Conservation (phyloP, 2,797 vertebrate species). For the Enteromius treurensis region DNA sequence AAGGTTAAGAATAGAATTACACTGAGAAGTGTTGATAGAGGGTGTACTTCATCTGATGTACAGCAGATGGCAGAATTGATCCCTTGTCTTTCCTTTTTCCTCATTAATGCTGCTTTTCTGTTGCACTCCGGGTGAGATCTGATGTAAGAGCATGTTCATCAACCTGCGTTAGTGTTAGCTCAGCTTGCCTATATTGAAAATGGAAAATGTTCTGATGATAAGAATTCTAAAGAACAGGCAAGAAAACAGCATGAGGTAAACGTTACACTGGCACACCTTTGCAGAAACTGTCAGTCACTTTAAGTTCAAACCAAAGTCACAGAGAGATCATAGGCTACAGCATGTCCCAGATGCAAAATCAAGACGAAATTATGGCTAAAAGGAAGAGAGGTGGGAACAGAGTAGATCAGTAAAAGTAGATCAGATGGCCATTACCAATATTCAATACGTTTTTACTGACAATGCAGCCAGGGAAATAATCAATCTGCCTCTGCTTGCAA, state of each 20-base stretch:
- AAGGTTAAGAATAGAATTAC: not conserved
- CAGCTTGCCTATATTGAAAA: not conserved
- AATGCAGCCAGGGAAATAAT: not conserved
- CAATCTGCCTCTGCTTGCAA: conserved; percentile 3
- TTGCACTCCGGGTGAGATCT: conserved; percentile 6
- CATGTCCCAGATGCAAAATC: conserved; percentile 69
- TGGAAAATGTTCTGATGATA: not conserved
- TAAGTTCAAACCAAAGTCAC: not conserved
- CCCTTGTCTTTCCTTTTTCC: not conserved
- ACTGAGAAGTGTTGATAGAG: not conserved
- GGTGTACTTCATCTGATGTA: conserved; percentile 31
- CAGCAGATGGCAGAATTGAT: conserved; percentile 51
- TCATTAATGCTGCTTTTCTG: not conserved
- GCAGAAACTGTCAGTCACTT: conserved; percentile 34
- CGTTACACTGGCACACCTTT: conserved; percentile 24
- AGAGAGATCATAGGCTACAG: conserved; percentile 23
- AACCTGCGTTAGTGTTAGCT: not conserved
- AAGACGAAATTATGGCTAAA: conserved; percentile 64
- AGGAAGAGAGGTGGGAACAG: conserved; percentile 11
- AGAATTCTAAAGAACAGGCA: not conserved
- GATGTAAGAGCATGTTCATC: conserved; percentile 13
- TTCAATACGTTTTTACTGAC: not conserved
- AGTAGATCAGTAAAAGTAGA: conserved; percentile 11
- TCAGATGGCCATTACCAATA: not conserved
- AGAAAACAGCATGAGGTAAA: not conserved